Conservation (phyloP, 2,797 vertebrate genomes). For the Anas bahamensis region DNA sequence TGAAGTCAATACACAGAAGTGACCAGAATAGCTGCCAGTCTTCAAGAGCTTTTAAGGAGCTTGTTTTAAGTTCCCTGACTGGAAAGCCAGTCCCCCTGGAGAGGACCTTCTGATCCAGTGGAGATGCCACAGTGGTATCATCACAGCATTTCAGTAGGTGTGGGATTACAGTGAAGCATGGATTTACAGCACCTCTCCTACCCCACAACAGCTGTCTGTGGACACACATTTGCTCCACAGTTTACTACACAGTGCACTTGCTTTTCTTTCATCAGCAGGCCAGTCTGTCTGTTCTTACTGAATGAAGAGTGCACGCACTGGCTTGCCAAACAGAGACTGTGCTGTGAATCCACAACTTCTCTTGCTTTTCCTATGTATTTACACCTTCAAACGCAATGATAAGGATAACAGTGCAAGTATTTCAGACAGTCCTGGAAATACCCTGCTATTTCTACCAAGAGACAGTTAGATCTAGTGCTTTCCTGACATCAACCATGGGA, state of each 20-base stretch:
- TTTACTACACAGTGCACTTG: neutral
- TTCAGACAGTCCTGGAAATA: neutral
- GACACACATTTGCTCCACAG: rapidly evolving
- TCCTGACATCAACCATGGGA: neutral
- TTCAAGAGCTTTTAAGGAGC: neutral
- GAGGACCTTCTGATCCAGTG: neutral
- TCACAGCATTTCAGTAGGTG: neutral
- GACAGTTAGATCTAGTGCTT: neutral
- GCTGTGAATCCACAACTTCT: neutral
- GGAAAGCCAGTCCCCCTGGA: neutral
- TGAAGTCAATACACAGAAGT: neutral
- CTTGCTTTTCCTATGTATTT: neutral
- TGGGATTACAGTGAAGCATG: rapidly evolving
- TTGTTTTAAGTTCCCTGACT: neutral
- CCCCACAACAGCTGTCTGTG: neutral
- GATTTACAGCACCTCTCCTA: neutral
- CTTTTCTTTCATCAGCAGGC: neutral
- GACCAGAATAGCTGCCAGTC: neutral
- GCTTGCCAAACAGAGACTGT: neutral
- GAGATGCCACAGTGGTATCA: neutral
- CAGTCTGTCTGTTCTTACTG: neutral
- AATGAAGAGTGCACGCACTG: neutral
- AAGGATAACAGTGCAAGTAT: neutral
- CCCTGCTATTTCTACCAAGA: neutral
- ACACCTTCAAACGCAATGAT: neutral